These are phyloP conservation scores for Laspeyria flexula DNA, from an alignment of 2,888 invertebrate species.

Conservation along the genomic window DNA sequence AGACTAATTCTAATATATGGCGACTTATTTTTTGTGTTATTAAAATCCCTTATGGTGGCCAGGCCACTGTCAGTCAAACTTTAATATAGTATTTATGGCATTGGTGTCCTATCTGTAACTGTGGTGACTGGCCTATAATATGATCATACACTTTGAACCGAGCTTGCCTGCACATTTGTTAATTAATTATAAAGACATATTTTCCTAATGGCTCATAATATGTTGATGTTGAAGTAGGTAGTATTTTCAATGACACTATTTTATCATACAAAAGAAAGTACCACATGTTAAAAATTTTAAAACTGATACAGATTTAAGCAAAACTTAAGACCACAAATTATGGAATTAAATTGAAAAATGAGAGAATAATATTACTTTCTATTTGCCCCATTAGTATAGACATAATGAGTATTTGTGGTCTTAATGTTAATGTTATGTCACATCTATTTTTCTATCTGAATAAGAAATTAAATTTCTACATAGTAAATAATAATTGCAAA, in stretches of 20 bases:
- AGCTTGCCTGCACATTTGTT: conserved; percentile 75
- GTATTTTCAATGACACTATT: conserved; percentile 61
- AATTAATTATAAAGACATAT: conserved; percentile 73
- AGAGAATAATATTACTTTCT: conserved; percentile 27
- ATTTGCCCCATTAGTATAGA: conserved; percentile 38
- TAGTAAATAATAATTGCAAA: conserved; percentile 58
- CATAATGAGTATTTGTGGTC: conserved; percentile 54
- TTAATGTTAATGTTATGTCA: conserved; percentile 70
- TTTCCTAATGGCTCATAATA: conserved; percentile 66
- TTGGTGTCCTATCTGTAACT: no score
- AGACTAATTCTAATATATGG: no score
- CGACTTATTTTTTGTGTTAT: no score
- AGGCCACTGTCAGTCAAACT: no score
- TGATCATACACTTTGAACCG: conserved; percentile 50
- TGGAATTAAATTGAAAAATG: conserved; percentile 38
- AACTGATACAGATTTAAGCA: conserved; percentile 27
- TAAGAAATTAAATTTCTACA: conserved; percentile 67
- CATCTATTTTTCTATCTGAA: conserved; percentile 79
- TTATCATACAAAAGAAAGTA: conserved; percentile 39
- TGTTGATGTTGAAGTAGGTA: conserved; percentile 54
- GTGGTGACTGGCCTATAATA: conserved; percentile 18
- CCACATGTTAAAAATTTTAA: conserved; percentile 33
- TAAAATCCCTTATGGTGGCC: no score
- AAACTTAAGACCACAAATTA: conserved; percentile 63
- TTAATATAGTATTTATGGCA: no score